Base-by-base conservation (phyloP, 2,797 vertebrate genomes). In the Chiroxiphia lanceolata region DNA sequence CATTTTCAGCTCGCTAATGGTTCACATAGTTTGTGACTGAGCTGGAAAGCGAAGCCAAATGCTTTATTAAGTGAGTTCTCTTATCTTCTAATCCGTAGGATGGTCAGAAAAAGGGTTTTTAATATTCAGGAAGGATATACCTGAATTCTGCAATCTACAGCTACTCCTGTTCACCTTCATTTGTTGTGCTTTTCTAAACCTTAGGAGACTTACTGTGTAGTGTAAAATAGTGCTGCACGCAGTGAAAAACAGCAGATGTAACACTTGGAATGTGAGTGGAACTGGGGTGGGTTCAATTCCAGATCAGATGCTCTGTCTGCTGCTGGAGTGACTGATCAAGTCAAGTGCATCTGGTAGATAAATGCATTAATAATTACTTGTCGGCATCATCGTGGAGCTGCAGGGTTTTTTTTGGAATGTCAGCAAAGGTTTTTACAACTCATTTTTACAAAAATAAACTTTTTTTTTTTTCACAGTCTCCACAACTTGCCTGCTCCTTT, bases 231-330 rank as follows among this genome's bases (percentile, higher is more conserved):
- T 48, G 59, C 90, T 74, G 78, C 16, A 15, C 13, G 2, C 83
- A 27, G 85, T 93, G 61, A 77, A 91, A 92, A 95, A 90, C 90
- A 95, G 92, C 93, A 89, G 87, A 93, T 95, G 93, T 81, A 92
- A 65, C 75, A 3, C 89, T 94, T 83, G 80, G 92, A 93, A 79
- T 87, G 9, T 23, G 81, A 87, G 93, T 69, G 93, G 67, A 94
- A 53, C 63, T 25, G 79, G 71, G 87, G 84, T 92, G 94, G 87
- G 77, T 94, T 96, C 92, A 89, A 16, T 90, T 96, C 94, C 91
- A 87, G 94, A 94, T 95, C 94, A 95, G 90, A 85, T 95, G 95
- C 86, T 94, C 81, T 90, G 38, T 93, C 93, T 92, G 75, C 93
- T 95, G 75, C 94, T 95, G 88, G 91, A 80, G 78, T 68, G 80